phyloP scores from a whole-genome alignment of 2,113 vertebrate genomes.

The Todiramphus saurophagus region DNA sequence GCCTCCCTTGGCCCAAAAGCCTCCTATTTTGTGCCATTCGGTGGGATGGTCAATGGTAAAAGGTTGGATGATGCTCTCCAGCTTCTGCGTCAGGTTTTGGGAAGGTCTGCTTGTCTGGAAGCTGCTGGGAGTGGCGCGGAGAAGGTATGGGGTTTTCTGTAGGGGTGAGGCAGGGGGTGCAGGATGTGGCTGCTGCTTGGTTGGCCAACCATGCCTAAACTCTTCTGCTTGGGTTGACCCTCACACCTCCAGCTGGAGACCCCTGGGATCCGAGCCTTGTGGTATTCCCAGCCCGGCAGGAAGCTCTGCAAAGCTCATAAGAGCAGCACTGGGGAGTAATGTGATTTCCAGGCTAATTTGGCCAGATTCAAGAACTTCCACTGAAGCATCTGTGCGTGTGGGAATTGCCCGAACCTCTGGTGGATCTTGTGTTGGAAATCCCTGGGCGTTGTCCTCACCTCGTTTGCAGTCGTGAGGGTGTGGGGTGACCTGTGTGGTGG shows the following conservation, averaged over 20 bases:
- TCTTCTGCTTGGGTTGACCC: not conserved
- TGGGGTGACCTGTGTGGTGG: not conserved
- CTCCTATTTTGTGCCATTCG: not conserved
- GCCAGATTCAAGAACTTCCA: constrained; percentile 4
- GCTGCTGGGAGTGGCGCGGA: not conserved
- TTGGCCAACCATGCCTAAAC: not conserved
- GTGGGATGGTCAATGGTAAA: not conserved
- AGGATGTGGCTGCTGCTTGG: not conserved
- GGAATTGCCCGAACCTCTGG: not conserved
- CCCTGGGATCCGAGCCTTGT: not conserved
- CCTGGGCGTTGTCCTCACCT: not conserved
- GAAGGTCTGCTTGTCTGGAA: not conserved
- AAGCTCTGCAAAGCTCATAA: constrained; percentile 61
- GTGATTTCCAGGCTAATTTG: constrained; percentile 55
- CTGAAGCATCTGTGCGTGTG: not conserved
- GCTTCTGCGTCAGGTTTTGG: rapidly evolving
- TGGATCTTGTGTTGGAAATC: not conserved
- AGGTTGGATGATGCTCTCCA: not conserved
- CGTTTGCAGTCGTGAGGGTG: not conserved
- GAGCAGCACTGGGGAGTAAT: not conserved
- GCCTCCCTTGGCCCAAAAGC: not conserved
- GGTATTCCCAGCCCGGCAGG: constrained; percentile 52
- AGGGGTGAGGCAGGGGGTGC: not conserved
- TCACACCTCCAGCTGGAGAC: not conserved
- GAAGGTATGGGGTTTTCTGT: not conserved